Conservation (phyloP, 1,140 invertebrate genomes). For the Agrypnia vestita region DNA sequence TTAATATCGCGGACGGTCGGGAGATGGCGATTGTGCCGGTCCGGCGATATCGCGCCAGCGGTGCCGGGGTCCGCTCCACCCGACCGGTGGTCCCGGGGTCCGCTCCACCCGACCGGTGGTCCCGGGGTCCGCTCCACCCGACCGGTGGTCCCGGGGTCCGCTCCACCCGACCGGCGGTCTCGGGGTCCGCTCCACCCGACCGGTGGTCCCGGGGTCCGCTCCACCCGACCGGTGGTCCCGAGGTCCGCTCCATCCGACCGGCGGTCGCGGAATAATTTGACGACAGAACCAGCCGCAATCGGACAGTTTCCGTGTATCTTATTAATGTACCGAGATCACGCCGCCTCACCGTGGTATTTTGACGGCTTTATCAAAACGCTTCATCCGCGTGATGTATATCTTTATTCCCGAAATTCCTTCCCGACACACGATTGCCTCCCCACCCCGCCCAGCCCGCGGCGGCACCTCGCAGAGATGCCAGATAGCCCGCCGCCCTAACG, state of each 20-base stretch:
- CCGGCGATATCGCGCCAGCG: no score
- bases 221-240: no score
- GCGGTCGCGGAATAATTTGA: background rate
- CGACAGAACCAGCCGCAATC: background rate
- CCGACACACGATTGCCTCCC: constrained; percentile 1
- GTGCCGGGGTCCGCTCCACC: no score
- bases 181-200: no score
- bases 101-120: no score
- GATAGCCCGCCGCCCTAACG: constrained; percentile 48
- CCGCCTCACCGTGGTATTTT: background rate
- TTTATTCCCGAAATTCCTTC: constrained; percentile 14
- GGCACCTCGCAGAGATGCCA: constrained; percentile 50
- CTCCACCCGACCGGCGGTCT: no score
- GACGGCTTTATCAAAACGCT: constrained; percentile 20
- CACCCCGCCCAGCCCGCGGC: constrained; percentile 26
- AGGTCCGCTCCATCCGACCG: no score
- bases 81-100: no score
- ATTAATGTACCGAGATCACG: background rate
- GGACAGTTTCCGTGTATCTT: background rate
- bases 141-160: no score
- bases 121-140: no score
- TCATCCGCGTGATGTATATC: constrained; percentile 18
- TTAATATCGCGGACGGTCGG: constrained; percentile 43
- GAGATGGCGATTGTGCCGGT: constrained; percentile 18
- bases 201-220: no score